Base-by-base conservation (phyloP, 2,888 invertebrate genomes). In the Aquatica leii region DNA sequence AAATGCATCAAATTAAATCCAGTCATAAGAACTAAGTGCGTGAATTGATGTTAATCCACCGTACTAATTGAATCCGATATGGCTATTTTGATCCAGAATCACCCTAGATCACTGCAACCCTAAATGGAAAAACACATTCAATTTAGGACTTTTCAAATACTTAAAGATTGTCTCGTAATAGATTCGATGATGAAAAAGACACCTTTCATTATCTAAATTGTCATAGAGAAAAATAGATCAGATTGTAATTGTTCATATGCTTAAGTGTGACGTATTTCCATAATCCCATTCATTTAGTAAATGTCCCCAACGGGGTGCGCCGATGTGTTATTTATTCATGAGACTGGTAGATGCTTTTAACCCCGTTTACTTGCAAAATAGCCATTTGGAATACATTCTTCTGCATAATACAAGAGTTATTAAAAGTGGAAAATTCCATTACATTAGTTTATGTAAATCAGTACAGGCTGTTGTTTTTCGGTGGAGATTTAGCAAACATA, bases 241-340 rank as follows among this genome's bases (percentile, higher is more conserved):
- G 17, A 15, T 20, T 41, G 31, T 40, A 20, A 34, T 41, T 24
- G 14, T 18, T 18, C 18, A 49, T 60, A 20, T 66, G 66, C 41
- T 35, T 57, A 66, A 65, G 76, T 77, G 78, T 76, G 76, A 77
- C 77, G 76, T 70, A 65, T 59, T 59, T 76, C 76, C 68, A 75
- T 80, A 80, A 80, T 80, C 80, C 80, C 66, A 77, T 78, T 80
- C 80, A 80, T 80, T 80, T 80, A 76, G 73, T 74, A 77, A 77
- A 79, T 79, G 76, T 77, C 74, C 66, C 73, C 71, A 70, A 64
- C 72, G 62, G 62, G 65, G 58, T 66, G 66, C 67, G 66, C 62
- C 71, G 74, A 74, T 73, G 71, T 71, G 74, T 80, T 77, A 79
- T 76, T 79, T 80, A 81, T 81, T 81, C 81, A 81, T 81, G 78